Percentiles rank a stretch among this genome's conserved stretches.
phyloP scores from a whole-genome alignment of 2,113 vertebrate species.

The Corythoichthys haematopterus region DNA sequence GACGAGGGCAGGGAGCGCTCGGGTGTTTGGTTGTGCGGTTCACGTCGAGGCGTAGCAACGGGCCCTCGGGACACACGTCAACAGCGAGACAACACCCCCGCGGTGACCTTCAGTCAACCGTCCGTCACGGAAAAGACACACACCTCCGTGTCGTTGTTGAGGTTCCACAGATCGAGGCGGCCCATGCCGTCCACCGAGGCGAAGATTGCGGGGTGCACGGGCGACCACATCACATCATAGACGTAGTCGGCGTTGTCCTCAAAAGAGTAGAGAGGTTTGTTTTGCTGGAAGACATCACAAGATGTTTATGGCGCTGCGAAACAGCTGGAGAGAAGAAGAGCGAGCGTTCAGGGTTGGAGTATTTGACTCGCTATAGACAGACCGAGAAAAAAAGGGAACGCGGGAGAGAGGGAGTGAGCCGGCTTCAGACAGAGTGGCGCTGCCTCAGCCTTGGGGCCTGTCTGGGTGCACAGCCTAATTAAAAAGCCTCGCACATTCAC shows the following conservation, averaged over 20 bases:
- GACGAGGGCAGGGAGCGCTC: conserved; percentile 35
- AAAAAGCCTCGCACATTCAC: conserved; percentile 95
- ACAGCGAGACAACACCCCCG: conserved; percentile 36
- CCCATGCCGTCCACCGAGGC: conserved; percentile 96
- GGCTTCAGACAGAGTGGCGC: conserved; percentile 89
- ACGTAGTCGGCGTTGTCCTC: conserved; percentile 98
- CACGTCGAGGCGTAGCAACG: conserved; percentile 42
- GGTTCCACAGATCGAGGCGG: conserved; percentile 95
- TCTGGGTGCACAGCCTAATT: conserved; percentile 89
- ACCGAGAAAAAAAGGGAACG: conserved; percentile 18
- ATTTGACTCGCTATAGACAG: conserved; percentile 46
- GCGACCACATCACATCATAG: conserved; percentile 97
- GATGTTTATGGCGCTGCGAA: conserved; percentile 32
- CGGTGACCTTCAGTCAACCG: conserved; percentile 9
- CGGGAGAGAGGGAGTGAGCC: conserved; percentile 52
- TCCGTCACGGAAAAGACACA: conserved; percentile 19
- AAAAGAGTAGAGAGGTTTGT: conserved; percentile 97
- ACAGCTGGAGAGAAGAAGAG: conserved; percentile 18
- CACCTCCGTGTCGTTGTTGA: conserved; percentile 97
- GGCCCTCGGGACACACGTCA: conserved; percentile 40
- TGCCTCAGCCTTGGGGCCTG: conserved; percentile 92
- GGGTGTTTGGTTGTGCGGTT: conserved; percentile 58
- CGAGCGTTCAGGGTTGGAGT: conserved; percentile 33
- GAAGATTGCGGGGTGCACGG: conserved; percentile 87
- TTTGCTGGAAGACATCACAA: conserved; percentile 81